Percentiles rank a stretch among this genome's conserved stretches.
phyloP scores from a whole-genome alignment of 2,113 vertebrate species.

The Melanerpes aurifrons region DNA sequence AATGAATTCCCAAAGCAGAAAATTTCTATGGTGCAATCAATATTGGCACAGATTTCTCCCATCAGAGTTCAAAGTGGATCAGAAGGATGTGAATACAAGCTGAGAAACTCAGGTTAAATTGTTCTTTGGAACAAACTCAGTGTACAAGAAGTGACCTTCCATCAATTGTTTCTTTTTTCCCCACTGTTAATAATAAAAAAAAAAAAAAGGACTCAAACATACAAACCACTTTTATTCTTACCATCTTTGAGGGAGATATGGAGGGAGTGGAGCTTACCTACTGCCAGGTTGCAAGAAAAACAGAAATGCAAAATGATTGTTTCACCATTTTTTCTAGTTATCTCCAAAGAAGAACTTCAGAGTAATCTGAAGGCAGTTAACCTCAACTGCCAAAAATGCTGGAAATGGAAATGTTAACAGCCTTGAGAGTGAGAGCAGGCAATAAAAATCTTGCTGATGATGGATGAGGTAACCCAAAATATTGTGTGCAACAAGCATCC shows the following conservation, averaged over 20 bases:
- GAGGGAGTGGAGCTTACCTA: neutral
- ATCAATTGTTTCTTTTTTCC: neutral
- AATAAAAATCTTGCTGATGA: neutral
- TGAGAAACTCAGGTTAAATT: neutral
- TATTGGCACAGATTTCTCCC: neutral
- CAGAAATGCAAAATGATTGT: neutral
- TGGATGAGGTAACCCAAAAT: neutral
- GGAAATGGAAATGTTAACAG: neutral
- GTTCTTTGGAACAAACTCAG: neutral
- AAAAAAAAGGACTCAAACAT: neutral
- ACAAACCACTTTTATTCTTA: neutral
- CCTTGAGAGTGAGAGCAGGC: neutral
- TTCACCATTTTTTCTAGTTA: neutral
- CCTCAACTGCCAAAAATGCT: neutral
- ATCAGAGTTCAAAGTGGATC: neutral
- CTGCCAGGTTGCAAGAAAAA: neutral
- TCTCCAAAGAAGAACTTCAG: neutral
- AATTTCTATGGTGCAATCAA: neutral
- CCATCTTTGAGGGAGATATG: neutral
- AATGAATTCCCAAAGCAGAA: neutral
- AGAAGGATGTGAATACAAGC: neutral
- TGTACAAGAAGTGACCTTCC: neutral
- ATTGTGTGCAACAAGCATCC: neutral
- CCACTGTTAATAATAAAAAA: neutral
- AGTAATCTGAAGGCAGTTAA: neutral